Conservation (phyloP, 2,113 vertebrate genomes). For the Patagioenas fasciata region DNA sequence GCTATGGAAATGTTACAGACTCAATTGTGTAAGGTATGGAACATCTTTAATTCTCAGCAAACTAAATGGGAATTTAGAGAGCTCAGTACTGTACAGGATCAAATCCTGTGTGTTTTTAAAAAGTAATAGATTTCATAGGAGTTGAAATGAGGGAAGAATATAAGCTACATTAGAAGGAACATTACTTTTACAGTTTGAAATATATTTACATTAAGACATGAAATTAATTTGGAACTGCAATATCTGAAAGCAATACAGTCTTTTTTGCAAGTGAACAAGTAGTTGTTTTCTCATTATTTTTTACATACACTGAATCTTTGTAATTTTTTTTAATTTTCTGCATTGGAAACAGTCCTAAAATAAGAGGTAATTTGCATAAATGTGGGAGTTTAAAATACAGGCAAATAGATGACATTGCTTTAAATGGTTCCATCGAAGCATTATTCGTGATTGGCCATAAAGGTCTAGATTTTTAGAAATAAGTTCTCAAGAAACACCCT, state of each 20-base stretch:
- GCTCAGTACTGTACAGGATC: neutral
- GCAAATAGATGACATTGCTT: neutral
- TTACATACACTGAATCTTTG: neutral
- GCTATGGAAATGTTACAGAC: neutral
- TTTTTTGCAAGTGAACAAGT: neutral
- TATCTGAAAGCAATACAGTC: neutral
- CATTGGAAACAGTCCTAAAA: neutral
- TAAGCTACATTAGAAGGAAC: neutral
- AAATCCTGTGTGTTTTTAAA: neutral
- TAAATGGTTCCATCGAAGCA: neutral
- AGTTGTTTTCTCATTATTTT: neutral
- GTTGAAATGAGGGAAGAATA: neutral
- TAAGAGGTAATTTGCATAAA: neutral
- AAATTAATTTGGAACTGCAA: neutral
- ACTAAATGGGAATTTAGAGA: neutral
- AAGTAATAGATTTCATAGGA: neutral
- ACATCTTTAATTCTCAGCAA: neutral
- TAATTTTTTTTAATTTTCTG: neutral
- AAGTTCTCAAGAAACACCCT: neutral
- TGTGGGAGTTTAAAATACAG: neutral
- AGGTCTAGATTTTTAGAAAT: neutral
- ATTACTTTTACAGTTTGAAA: neutral
- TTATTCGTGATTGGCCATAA: neutral
- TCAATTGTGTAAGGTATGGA: rapidly evolving
- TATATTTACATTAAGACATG: neutral